phyloP scores from a whole-genome alignment of 2,888 invertebrate genomes.

The Cryptosula pallasiana region DNA sequence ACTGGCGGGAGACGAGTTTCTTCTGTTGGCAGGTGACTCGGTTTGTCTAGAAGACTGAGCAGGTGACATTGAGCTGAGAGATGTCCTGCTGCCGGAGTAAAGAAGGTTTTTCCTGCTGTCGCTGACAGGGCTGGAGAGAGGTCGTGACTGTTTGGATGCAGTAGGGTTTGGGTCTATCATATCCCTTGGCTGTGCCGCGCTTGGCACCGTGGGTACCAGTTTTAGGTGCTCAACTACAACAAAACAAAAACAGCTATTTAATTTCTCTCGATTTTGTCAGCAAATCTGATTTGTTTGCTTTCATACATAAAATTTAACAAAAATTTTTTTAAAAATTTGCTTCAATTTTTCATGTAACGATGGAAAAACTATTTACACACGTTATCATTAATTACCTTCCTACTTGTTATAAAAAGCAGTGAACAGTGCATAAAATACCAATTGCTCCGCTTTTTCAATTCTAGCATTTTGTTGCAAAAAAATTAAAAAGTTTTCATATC shows the following conservation, averaged over 20 bases:
- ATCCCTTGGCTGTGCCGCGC: too few relatives aligned
- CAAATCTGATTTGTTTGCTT: too few relatives aligned
- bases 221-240: constrained; percentile 14
- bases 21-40: neutral
- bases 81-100: neutral
- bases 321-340: too few relatives aligned
- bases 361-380: too few relatives aligned
- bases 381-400: too few relatives aligned
- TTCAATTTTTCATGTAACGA: too few relatives aligned
- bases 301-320: too few relatives aligned
- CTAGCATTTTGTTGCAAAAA: too few relatives aligned
- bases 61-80: neutral
- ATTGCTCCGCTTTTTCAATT: too few relatives aligned
- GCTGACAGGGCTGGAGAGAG: neutral
- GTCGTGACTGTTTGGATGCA: neutral
- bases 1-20: neutral
- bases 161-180: constrained; percentile 13
- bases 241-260: neutral
- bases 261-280: too few relatives aligned
- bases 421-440: too few relatives aligned
- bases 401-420: too few relatives aligned
- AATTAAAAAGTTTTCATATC: neutral
- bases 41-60: neutral
- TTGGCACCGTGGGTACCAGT: neutral
- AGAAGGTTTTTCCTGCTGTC: neutral